These are phyloP conservation scores for Diorhabda elongata DNA, from an alignment of 1,140 invertebrate species.

Conservation along the genomic window DNA sequence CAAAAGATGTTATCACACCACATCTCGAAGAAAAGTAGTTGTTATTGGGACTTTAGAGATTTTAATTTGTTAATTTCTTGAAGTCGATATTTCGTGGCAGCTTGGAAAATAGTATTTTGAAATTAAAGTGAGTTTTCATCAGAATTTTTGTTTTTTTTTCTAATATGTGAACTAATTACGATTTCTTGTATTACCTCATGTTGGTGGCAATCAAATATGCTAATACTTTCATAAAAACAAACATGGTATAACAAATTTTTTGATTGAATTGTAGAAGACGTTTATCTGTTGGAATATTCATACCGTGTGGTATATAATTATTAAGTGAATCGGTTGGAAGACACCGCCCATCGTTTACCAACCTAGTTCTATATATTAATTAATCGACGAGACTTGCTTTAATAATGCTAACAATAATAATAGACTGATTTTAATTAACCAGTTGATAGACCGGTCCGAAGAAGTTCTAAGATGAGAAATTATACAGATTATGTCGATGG, in stretches of 20 bases:
- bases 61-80: conserved; percentile 10
- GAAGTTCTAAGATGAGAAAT: no score
- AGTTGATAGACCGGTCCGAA: no score
- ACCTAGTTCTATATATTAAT: no score
- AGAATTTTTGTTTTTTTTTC: background rate
- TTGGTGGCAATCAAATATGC: background rate
- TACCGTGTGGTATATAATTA: no score
- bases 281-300: no score
- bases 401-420: no score
- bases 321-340: no score
- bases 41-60: conserved; percentile 11
- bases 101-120: background rate
- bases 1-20: conserved; percentile 6
- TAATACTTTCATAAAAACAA: background rate
- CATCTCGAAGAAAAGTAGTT: conserved; percentile 1
- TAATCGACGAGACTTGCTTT: no score
- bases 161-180: background rate
- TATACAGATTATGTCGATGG: no score
- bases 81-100: conserved; percentile 1
- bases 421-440: no score
- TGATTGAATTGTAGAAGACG: background rate
- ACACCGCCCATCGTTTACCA: no score
- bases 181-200: background rate
- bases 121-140: background rate
- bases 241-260: background rate